These are phyloP conservation scores for Pasiphila rectangulata DNA, from an alignment of 2,888 invertebrate genomes.

Conservation along the genomic window DNA sequence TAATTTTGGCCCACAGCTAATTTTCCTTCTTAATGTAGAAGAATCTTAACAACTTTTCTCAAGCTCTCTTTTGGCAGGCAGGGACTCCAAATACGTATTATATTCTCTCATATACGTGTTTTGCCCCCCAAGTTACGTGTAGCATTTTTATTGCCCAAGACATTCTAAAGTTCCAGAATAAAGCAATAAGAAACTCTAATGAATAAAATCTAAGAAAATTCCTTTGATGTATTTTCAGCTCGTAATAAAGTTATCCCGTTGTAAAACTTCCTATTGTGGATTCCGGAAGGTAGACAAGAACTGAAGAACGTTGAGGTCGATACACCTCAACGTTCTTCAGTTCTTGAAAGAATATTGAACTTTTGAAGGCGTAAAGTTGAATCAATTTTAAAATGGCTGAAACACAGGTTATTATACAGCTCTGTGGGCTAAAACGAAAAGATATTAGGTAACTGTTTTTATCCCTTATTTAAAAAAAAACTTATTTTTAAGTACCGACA, in stretches of 20 bases:
- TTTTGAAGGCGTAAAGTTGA: constrained; percentile 17
- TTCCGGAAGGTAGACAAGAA: constrained; percentile 31
- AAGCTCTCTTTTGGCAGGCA: too few species aligned
- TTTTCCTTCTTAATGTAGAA: too few species aligned
- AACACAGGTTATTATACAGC: constrained; percentile 7
- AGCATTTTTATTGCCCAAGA: constrained; percentile 28
- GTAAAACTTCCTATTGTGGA: constrained; percentile 36
- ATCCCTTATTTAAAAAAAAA: too few species aligned
- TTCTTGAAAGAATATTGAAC: too few species aligned
- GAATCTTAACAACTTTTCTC: too few species aligned
- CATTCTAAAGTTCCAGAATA: constrained; percentile 24
- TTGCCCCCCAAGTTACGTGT: constrained; percentile 20
- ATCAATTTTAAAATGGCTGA: constrained; percentile 18
- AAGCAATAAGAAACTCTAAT: constrained; percentile 41
- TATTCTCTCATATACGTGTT: constrained; percentile 22
- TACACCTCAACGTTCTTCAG: too few species aligned
- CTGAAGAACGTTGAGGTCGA: too few species aligned
- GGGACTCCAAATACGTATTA: constrained; percentile 4
- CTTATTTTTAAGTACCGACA: too few species aligned
- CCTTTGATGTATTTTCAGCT: constrained; percentile 42
- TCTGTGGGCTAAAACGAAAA: too few species aligned
- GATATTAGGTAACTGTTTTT: too few species aligned
- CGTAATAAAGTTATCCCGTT: constrained; percentile 35
- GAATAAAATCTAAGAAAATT: constrained; percentile 44
- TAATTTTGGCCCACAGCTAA: too few species aligned